phyloP scores from a whole-genome alignment of 2,888 invertebrate species.

The Kuschelorhynchus macadamiae region DNA sequence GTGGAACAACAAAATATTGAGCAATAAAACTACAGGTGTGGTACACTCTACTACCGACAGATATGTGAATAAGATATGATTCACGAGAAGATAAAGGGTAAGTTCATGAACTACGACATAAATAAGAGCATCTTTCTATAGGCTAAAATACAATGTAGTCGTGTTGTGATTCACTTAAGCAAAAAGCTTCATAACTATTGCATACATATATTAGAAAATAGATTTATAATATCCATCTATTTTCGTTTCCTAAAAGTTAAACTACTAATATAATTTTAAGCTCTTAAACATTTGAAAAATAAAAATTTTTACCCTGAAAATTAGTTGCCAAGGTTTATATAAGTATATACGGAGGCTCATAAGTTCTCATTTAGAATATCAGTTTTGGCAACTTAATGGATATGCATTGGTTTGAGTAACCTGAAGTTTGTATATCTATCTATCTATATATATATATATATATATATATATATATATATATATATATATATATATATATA shows the following conservation, averaged over 20 bases:
- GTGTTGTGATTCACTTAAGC: slow-evolving; percentile 68
- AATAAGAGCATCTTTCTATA: slow-evolving; percentile 66
- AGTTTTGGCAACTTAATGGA: slow-evolving; percentile 45
- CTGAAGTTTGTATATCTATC: too few relatives aligned
- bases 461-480: slow-evolving; percentile 36
- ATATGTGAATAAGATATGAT: slow-evolving; percentile 56
- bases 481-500: background rate
- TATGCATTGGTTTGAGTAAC: background rate
- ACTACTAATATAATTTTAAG: slow-evolving; percentile 47
- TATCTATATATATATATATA: too few relatives aligned
- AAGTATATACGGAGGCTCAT: slow-evolving; percentile 45
- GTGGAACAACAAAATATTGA: slow-evolving; percentile 52
- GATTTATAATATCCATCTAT: slow-evolving; percentile 58
- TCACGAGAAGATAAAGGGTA: slow-evolving; percentile 51
- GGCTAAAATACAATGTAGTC: slow-evolving; percentile 67
- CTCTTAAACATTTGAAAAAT: slow-evolving; percentile 46
- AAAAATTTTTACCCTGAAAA: slow-evolving; percentile 64
- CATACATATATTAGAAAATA: slow-evolving; percentile 63
- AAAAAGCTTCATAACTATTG: slow-evolving; percentile 67
- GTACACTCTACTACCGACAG: slow-evolving; percentile 17
- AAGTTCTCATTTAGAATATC: slow-evolving; percentile 50
- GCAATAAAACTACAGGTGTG: slow-evolving; percentile 54
- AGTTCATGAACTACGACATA: slow-evolving; percentile 53
- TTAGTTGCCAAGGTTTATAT: slow-evolving; percentile 58
- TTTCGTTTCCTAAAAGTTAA: slow-evolving; percentile 53